A percentile compares a stretch with the other conserved stretches of the same genome.
These are phyloP conservation scores for Helicolenus hilgendorfi DNA, from an alignment of 2,797 vertebrate genomes.

Conservation along the genomic window DNA sequence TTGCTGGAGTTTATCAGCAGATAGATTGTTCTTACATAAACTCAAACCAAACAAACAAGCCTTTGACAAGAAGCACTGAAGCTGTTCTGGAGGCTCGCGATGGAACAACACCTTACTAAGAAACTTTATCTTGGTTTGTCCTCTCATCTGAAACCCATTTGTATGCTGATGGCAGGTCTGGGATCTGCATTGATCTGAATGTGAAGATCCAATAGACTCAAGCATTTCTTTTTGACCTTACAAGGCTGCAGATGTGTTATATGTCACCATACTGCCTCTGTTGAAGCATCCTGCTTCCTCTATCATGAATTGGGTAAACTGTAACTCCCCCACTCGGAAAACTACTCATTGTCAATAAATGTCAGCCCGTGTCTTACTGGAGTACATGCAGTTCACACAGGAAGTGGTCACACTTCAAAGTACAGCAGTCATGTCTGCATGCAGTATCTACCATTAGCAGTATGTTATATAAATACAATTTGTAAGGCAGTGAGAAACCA, in stretches of 20 bases:
- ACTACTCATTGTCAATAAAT: not conserved
- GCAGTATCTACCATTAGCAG: too few relatives aligned
- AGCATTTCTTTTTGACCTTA: not conserved
- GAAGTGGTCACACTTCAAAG: conserved; percentile 17
- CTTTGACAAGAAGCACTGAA: not conserved
- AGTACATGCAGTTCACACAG: conserved; percentile 12
- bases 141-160: not conserved
- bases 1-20: too few relatives aligned
- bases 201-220: not conserved
- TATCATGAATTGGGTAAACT: not conserved
- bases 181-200: not conserved
- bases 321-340: not conserved
- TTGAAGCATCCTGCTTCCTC: conserved; percentile 17
- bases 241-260: not conserved
- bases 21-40: too few relatives aligned
- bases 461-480: conserved; percentile 5
- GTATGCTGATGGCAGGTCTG: not conserved
- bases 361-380: not conserved
- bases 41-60: too few relatives aligned
- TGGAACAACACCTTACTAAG: not conserved
- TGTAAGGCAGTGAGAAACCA: not conserved
- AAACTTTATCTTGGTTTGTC: not conserved
- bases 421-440: not conserved
- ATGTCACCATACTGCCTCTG: not conserved
- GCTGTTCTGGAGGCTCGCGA: not conserved